These are phyloP conservation scores for Porites divaricata DNA, from an alignment of 92 coral and sea anemone genomes.

Conservation along the genomic window DNA sequence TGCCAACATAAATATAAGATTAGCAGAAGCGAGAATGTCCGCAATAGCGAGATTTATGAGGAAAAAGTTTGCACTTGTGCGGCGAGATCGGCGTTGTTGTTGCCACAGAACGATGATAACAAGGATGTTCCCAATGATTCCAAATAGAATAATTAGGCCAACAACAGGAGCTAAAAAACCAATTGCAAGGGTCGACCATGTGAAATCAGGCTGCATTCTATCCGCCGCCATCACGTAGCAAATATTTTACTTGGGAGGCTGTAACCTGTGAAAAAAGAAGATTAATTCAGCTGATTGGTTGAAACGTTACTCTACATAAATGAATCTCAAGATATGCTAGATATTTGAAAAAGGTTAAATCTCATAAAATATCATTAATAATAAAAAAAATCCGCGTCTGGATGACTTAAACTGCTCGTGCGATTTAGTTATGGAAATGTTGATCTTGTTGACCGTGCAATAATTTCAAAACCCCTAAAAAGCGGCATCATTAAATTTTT, in stretches of 20 bases:
- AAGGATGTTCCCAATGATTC: conserved; percentile 70
- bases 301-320: background rate
- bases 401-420: background rate
- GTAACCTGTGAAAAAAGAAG: conserved; percentile 27
- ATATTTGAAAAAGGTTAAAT: background rate
- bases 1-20: conserved; percentile 64
- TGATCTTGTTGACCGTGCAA: background rate
- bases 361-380: too few species aligned
- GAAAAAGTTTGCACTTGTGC: conserved; percentile 62
- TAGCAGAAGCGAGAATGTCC: conserved; percentile 71
- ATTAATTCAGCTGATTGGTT: background rate
- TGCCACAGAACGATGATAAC: conserved; percentile 62
- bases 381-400: background rate
- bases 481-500: background rate
- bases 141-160: conserved; percentile 38
- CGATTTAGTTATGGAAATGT: background rate
- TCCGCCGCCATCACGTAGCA: background rate
- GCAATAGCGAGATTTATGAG: conserved; percentile 65
- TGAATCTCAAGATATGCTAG: background rate
- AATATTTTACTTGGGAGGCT: background rate
- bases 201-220: background rate
- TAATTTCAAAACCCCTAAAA: background rate
- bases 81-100: conserved; percentile 57
- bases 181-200: conserved; percentile 53
- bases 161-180: conserved; percentile 40